A percentile compares a stretch with the other conserved stretches of the same genome.
Evolutionary conservation across 1,140 invertebrate species (phyloP).

Genomic region (Pseudomyrmex sp.): DNA sequence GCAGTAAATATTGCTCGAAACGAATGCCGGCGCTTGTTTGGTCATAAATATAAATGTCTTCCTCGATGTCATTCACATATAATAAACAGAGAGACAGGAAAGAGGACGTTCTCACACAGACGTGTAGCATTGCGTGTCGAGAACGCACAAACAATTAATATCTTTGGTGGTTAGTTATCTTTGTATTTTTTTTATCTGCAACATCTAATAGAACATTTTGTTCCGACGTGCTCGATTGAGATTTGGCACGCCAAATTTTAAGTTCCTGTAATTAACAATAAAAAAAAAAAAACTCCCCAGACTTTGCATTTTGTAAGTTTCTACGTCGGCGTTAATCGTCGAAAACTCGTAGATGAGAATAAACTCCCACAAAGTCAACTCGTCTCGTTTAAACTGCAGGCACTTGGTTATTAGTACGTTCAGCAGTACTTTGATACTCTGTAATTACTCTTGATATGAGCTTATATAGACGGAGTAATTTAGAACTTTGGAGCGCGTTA

Average conservation of each 20-base stretch:
- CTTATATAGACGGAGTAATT: slow-evolving; percentile 36
- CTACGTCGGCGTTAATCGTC: neutral
- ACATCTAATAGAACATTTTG: neutral
- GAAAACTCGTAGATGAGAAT: slow-evolving; percentile 33
- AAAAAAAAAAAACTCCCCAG: no score
- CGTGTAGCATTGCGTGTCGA: slow-evolving; percentile 6
- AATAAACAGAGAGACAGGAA: slow-evolving; percentile 26
- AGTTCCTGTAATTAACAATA: no score
- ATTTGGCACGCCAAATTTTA: no score
- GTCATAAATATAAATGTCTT: slow-evolving; percentile 75
- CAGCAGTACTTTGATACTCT: slow-evolving; percentile 39
- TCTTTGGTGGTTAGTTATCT: neutral
- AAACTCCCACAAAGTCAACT: slow-evolving; percentile 54
- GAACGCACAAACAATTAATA: neutral
- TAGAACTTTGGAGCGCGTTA: slow-evolving; percentile 42
- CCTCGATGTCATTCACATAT: slow-evolving; percentile 32
- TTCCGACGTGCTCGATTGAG: no score
- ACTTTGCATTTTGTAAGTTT: slow-evolving; percentile 3
- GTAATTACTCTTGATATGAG: slow-evolving; percentile 46
- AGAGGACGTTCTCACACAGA: neutral
- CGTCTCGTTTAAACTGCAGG: slow-evolving; percentile 38
- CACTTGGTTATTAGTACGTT: slow-evolving; percentile 33
- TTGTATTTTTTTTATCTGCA: neutral
- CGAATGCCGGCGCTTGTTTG: slow-evolving; percentile 49
- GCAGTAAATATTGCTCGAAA: slow-evolving; percentile 71